phyloP scores from a whole-genome alignment of 1,140 invertebrate genomes.

The Hyphantria cunea region DNA sequence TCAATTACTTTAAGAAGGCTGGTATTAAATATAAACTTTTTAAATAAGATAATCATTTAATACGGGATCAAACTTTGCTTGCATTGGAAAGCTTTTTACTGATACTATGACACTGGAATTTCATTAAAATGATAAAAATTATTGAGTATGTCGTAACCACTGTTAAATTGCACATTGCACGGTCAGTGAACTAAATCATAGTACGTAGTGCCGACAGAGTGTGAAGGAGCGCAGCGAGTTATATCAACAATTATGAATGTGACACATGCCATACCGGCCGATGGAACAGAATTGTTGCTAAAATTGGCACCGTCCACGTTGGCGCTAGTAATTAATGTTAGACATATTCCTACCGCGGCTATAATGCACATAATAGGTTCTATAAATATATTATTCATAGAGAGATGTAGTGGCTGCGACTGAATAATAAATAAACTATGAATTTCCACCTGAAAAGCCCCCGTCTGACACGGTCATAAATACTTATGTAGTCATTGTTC shows the following conservation, averaged over 20 bases:
- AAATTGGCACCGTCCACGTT: conserved; percentile 39
- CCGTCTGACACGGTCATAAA: too few relatives aligned
- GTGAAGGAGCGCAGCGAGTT: conserved; percentile 24
- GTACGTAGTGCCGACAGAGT: conserved; percentile 31
- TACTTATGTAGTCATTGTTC: too few relatives aligned
- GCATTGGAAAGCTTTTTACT: too few relatives aligned
- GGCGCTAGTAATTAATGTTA: conserved; percentile 42
- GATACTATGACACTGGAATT: conserved; percentile 12
- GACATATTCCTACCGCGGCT: conserved; percentile 20
- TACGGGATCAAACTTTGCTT: too few relatives aligned
- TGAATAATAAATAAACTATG: too few relatives aligned
- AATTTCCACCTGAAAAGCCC: too few relatives aligned
- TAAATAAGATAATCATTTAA: too few relatives aligned
- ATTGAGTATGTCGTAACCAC: conserved; percentile 24
- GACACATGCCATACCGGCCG: conserved; percentile 39
- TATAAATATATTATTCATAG: too few relatives aligned
- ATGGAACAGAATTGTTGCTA: conserved; percentile 42
- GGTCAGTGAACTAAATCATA: conserved; percentile 63
- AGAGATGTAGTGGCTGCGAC: too few relatives aligned
- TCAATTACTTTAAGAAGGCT: too few relatives aligned
- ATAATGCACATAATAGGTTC: background rate
- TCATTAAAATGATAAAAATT: conserved; percentile 16
- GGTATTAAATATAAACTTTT: too few relatives aligned
- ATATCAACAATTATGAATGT: conserved; percentile 46
- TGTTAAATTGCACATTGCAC: conserved; percentile 54